phyloP scores from a whole-genome alignment of 2,113 vertebrate genomes.

The Polypterus senegalus region DNA sequence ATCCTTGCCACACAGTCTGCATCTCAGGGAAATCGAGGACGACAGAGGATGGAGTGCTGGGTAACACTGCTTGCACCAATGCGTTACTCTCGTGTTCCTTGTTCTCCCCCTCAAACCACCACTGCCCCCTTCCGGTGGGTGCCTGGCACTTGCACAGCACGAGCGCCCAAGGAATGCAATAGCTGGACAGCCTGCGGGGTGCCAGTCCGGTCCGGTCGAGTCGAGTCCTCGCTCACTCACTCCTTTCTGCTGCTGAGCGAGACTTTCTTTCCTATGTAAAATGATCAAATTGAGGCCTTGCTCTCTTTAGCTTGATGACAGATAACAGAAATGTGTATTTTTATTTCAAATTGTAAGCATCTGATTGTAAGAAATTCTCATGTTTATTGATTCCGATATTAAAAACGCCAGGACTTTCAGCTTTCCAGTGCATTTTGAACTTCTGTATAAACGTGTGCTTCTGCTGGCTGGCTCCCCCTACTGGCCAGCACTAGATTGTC shows the following conservation, averaged over 20 bases:
- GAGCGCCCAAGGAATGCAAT: too few species aligned
- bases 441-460: too few species aligned
- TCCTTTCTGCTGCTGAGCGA: conserved; percentile 15
- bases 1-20: conserved; percentile 43
- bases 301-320: conserved; percentile 44
- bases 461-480: too few species aligned
- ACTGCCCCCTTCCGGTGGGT: not conserved
- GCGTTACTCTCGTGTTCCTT: conserved; percentile 39
- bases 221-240: conserved; percentile 23
- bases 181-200: too few species aligned
- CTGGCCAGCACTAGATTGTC: too few species aligned
- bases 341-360: conserved; percentile 65
- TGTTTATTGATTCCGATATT: conserved; percentile 67
- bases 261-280: conserved; percentile 41
- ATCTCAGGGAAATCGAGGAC: conserved; percentile 64
- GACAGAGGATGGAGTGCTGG: not conserved
- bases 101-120: conserved; percentile 29
- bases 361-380: conserved; percentile 54
- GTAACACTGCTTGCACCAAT: conserved; percentile 44
- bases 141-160: too few species aligned
- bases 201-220: too few species aligned
- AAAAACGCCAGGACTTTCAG: conserved; percentile 73
- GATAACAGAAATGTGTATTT: conserved; percentile 52
- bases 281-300: conserved; percentile 46
- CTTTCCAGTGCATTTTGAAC: conserved; percentile 25